Conservation (phyloP, 2,888 invertebrate genomes). For the Dicyrtoma fusca region DNA sequence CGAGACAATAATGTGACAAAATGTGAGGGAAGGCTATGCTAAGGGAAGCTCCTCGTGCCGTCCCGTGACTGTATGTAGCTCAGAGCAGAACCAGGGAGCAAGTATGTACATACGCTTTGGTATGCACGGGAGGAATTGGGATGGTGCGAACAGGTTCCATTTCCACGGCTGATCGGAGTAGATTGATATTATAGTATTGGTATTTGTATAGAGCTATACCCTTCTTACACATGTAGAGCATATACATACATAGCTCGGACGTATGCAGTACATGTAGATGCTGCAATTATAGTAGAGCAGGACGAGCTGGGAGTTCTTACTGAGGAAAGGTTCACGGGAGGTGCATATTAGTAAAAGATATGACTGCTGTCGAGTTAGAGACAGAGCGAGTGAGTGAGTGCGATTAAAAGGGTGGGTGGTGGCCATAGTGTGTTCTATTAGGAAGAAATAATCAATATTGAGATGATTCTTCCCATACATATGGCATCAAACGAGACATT, state of each 20-base stretch:
- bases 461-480: conserved; percentile 52
- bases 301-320: neutral
- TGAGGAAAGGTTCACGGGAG: neutral
- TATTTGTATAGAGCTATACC: too few species aligned
- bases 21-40: too few species aligned
- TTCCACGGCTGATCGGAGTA: too few species aligned
- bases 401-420: conserved; percentile 51
- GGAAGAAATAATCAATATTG: conserved; percentile 56
- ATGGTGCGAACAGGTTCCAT: too few species aligned
- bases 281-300: neutral
- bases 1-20: too few species aligned
- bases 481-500: conserved; percentile 47
- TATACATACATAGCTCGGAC: neutral
- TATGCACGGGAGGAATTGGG: too few species aligned
- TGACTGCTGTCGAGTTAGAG: conserved; percentile 14
- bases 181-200: too few species aligned
- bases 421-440: conserved; percentile 28
- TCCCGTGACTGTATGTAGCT: too few species aligned
- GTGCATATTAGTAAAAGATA: neutral
- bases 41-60: too few species aligned
- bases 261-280: neutral
- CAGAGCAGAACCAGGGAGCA: too few species aligned
- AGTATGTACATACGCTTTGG: too few species aligned
- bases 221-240: neutral
- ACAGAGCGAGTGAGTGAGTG: conserved; percentile 13